Conservation (phyloP, 2,113 vertebrate species). For the Hipposideros armiger region DNA sequence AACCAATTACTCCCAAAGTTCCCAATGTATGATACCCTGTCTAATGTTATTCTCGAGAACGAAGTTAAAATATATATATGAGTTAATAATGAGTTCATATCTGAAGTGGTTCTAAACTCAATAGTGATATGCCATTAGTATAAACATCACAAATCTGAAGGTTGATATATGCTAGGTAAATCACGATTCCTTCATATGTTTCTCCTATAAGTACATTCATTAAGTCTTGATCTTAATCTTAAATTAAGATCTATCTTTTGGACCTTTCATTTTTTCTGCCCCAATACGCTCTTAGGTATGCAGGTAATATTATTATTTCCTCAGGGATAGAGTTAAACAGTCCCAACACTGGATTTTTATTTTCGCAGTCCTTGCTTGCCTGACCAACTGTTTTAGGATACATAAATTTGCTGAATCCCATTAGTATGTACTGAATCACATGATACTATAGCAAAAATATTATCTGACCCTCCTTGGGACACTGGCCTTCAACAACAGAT, state of each 20-base stretch:
- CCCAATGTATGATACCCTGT: not conserved
- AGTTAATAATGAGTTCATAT: not conserved
- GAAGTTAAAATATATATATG: conserved; percentile 43
- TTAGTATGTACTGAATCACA: not conserved
- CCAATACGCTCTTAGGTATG: not conserved
- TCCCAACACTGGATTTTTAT: conserved; percentile 27
- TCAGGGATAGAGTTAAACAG: not conserved
- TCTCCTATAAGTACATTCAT: not conserved
- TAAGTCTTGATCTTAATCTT: conserved; percentile 29
- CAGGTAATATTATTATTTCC: not conserved
- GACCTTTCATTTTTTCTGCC: not conserved
- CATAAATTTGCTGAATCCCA: conserved; percentile 21
- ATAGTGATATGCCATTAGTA: not conserved
- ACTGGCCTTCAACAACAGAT: conserved; percentile 3
- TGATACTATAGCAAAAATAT: conserved; percentile 26
- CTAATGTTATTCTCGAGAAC: not conserved
- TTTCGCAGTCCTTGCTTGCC: not conserved
- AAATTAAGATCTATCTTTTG: conserved; percentile 9
- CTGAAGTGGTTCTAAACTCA: conserved; percentile 36
- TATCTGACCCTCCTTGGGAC: not conserved
- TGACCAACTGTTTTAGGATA: conserved; percentile 10
- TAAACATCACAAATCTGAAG: conserved; percentile 9
- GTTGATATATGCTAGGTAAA: not conserved
- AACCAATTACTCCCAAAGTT: not conserved
- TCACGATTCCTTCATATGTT: conserved; percentile 21